phyloP scores from a whole-genome alignment of 2,888 invertebrate species.

The Caenorhabditis drosophilae region DNA sequence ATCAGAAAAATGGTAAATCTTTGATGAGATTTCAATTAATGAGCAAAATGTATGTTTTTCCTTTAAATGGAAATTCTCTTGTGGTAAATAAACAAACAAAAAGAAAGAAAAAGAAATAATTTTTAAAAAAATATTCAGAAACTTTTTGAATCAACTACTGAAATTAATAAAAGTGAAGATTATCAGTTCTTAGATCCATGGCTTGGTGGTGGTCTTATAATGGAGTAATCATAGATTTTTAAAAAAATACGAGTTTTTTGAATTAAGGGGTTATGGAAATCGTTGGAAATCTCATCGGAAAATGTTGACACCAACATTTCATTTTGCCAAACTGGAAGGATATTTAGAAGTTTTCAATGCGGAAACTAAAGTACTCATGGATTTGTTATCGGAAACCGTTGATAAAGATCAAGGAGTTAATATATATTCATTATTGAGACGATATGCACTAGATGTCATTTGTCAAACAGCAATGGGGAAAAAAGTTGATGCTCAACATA shows the following conservation, averaged over 20 bases:
- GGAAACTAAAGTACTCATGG: conserved; percentile 64
- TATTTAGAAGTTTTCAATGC: conserved; percentile 53
- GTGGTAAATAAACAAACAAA: conserved; percentile 4
- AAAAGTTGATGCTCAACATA: conserved; percentile 51
- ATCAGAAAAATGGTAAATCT: conserved; percentile 19
- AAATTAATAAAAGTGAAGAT: conserved; percentile 69
- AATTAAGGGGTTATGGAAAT: conserved; percentile 47
- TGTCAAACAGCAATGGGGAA: conserved; percentile 63
- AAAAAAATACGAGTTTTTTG: too few species aligned
- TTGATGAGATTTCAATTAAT: conserved; percentile 22
- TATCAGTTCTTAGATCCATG: conserved; percentile 71
- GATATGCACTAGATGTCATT: conserved; percentile 72
- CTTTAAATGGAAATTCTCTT: conserved; percentile 30
- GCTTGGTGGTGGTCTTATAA: conserved; percentile 72
- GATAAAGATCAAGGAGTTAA: conserved; percentile 69
- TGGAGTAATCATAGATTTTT: too few species aligned
- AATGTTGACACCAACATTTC: conserved; percentile 73
- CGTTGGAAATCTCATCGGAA: conserved; percentile 72
- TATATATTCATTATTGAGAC: conserved; percentile 71
- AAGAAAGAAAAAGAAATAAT: neutral
- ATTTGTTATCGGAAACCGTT: conserved; percentile 64
- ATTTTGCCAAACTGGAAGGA: conserved; percentile 72
- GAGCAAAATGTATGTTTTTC: conserved; percentile 27
- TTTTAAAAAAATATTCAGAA: conserved; percentile 13
- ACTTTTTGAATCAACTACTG: conserved; percentile 64